phyloP scores from a whole-genome alignment of 92 coral and sea anemone genomes.

The Siderastrea siderea region DNA sequence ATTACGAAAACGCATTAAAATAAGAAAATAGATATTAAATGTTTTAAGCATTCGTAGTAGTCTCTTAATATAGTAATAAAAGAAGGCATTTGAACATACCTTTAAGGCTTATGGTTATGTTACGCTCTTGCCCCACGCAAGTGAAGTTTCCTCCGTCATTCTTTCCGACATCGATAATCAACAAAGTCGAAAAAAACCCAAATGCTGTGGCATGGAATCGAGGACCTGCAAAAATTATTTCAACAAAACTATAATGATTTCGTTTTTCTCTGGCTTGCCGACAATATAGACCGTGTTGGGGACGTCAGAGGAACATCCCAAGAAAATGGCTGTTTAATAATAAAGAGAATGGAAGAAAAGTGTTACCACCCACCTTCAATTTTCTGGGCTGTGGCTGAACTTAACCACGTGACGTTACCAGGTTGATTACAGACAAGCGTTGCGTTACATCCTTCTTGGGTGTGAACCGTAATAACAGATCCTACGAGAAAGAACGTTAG shows the following conservation, averaged over 20 bases:
- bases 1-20: too few relatives aligned
- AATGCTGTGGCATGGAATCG: slow-evolving; percentile 4
- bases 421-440: slow-evolving; percentile 39
- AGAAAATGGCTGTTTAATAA: too few relatives aligned
- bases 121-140: slow-evolving; percentile 29
- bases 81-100: not conserved
- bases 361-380: slow-evolving; percentile 16
- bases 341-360: too few relatives aligned
- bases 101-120: slow-evolving; percentile 24
- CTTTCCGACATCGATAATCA: not conserved
- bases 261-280: too few relatives aligned
- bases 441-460: slow-evolving; percentile 42
- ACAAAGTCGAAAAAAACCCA: slow-evolving; percentile 28
- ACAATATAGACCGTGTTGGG: too few relatives aligned
- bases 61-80: too few relatives aligned
- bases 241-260: too few relatives aligned
- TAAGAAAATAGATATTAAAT: too few relatives aligned
- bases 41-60: too few relatives aligned
- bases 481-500: not conserved
- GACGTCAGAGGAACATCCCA: too few relatives aligned
- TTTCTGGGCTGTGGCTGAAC: not conserved
- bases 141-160: slow-evolving; percentile 7
- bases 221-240: not conserved
- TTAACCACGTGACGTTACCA: slow-evolving; percentile 31
- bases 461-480: slow-evolving; percentile 6